These are phyloP conservation scores for Empis livida DNA, from an alignment of 2,888 invertebrate genomes.

Conservation along the genomic window DNA sequence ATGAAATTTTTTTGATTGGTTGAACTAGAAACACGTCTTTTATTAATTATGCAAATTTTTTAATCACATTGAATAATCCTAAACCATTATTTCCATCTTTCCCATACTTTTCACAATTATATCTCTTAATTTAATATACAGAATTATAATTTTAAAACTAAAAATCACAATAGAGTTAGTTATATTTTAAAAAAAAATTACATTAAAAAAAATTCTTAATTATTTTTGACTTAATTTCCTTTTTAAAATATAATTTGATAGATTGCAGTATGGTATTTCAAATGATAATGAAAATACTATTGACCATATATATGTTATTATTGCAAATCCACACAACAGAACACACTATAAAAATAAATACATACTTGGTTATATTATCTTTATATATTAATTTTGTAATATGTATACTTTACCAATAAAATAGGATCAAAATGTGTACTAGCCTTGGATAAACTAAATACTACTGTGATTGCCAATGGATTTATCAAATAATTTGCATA, in stretches of 20 bases:
- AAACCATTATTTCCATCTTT: too few species aligned
- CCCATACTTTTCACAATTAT: too few species aligned
- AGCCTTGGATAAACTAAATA: slow-evolving; percentile 32
- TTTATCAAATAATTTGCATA: slow-evolving; percentile 46
- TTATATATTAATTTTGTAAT: background rate
- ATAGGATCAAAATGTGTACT: slow-evolving; percentile 34
- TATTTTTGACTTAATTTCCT: background rate
- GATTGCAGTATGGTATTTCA: slow-evolving; percentile 31
- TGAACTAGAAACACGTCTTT: too few species aligned
- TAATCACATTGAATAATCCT: too few species aligned
- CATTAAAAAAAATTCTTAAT: too few species aligned
- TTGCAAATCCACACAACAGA: slow-evolving; percentile 27
- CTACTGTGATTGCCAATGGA: slow-evolving; percentile 40
- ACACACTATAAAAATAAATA: slow-evolving; percentile 20
- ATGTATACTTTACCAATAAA: slow-evolving; percentile 23
- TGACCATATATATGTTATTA: slow-evolving; percentile 28
- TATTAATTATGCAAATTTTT: too few species aligned
- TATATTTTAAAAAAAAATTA: background rate
- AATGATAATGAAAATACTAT: slow-evolving; percentile 30
- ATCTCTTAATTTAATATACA: too few species aligned
- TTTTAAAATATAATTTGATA: slow-evolving; percentile 19
- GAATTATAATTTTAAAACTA: too few species aligned
- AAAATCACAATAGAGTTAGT: too few species aligned
- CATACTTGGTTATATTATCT: slow-evolving; percentile 1
- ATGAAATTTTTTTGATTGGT: too few species aligned